Evolutionary conservation across 2,113 vertebrate species (phyloP).

Genomic region (Bubo scandiacus): DNA sequence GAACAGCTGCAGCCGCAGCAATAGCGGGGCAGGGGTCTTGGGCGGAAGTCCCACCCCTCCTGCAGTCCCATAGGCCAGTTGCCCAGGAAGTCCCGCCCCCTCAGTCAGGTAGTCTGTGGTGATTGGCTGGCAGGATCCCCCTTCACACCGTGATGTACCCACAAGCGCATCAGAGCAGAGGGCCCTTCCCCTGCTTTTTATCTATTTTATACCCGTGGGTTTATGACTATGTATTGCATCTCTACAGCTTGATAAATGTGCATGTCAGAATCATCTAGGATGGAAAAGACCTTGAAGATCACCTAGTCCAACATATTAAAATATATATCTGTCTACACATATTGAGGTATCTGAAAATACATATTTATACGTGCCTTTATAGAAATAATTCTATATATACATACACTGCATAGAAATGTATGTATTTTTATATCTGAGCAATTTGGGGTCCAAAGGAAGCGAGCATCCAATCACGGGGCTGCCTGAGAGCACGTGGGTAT

Average conservation of each 20-base stretch:
- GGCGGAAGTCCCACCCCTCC: neutral
- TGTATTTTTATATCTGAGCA: neutral
- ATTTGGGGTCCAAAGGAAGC: accelerated
- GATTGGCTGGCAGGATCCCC: neutral
- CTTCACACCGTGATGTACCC: no score
- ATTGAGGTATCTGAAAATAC: neutral
- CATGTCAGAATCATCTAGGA: neutral
- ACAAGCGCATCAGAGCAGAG: accelerated
- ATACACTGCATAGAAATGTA: no score
- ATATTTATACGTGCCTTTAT: neutral
- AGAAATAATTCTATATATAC: no score
- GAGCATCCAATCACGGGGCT: neutral
- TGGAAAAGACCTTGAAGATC: no score
- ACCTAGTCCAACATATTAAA: neutral
- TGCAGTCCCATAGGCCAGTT: neutral
- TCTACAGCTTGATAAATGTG: no score
- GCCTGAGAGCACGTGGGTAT: accelerated
- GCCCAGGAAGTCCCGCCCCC: accelerated
- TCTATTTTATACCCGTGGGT: no score
- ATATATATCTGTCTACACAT: neutral
- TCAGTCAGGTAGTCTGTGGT: accelerated
- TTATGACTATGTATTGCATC: accelerated
- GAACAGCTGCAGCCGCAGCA: no score
- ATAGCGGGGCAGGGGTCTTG: no score
- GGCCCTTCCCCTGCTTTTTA: accelerated